Conservation (phyloP, 2,113 vertebrate species). For the Heloderma charlesbogerti region DNA sequence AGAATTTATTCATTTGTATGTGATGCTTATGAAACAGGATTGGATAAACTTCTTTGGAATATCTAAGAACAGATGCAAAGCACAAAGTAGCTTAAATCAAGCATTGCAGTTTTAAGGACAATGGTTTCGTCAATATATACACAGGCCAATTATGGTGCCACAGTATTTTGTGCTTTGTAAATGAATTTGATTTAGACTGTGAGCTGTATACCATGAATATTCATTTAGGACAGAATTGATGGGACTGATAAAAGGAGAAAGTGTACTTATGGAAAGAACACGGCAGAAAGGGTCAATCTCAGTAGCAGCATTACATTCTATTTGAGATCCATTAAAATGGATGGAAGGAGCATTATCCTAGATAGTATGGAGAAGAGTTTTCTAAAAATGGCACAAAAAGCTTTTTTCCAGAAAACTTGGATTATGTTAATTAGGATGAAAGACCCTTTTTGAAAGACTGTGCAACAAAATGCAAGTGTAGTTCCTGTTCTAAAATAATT, state of each 20-base stretch:
- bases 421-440: constrained; percentile 1
- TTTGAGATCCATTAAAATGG: constrained; percentile 55
- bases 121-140: background rate
- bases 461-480: background rate
- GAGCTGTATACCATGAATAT: constrained; percentile 12
- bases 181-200: constrained; percentile 4
- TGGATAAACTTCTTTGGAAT: background rate
- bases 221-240: constrained; percentile 28
- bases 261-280: constrained; percentile 21
- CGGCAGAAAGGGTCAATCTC: constrained; percentile 10
- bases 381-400: constrained; percentile 34
- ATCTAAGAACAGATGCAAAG: background rate
- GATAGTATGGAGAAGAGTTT: constrained; percentile 24
- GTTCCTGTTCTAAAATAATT: background rate
- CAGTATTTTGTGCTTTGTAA: background rate
- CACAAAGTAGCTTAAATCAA: constrained; percentile 20
- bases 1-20: background rate
- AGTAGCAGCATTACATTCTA: constrained; percentile 47
- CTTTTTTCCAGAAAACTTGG: constrained; percentile 19
- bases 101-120: background rate
- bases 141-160: background rate
- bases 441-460: background rate
- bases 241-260: constrained; percentile 42
- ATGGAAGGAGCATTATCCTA: constrained; percentile 38
- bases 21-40: background rate